These are phyloP conservation scores for Apodemia mormo DNA, from an alignment of 2,888 invertebrate genomes.

Conservation along the genomic window DNA sequence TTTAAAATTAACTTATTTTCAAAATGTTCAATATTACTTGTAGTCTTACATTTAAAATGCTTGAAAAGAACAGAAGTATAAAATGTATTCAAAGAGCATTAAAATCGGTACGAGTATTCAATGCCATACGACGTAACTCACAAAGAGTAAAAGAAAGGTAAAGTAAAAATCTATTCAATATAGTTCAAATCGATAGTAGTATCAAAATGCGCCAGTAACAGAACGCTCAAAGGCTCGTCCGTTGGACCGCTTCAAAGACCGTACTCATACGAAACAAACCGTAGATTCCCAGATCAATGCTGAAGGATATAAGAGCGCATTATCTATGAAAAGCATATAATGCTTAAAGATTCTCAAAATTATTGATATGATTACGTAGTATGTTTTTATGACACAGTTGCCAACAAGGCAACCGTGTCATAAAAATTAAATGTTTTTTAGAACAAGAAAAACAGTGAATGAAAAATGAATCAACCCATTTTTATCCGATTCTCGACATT, in stretches of 20 bases:
- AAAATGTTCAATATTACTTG: no score
- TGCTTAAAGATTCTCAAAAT: not conserved
- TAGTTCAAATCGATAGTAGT: conserved; percentile 67
- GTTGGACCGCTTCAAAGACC: conserved; percentile 62
- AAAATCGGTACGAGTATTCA: not conserved
- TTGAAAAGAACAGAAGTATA: not conserved
- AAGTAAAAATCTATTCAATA: conserved; percentile 65
- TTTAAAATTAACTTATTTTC: no score
- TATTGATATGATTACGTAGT: not conserved
- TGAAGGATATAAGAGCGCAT: not conserved
- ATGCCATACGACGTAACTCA: conserved; percentile 10
- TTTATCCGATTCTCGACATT: no score
- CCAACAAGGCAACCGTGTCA: no score
- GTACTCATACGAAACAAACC: conserved; percentile 58
- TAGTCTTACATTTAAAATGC: not conserved
- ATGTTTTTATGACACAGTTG: no score
- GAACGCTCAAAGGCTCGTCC: conserved; percentile 59
- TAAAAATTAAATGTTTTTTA: no score
- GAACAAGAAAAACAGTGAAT: no score
- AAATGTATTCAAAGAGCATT: not conserved
- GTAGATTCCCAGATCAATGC: conserved; percentile 43
- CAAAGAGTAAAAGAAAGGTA: conserved; percentile 41
- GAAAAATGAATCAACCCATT: no score
- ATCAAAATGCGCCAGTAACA: conserved; percentile 66
- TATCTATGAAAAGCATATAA: not conserved